Evolutionary conservation across 2,113 vertebrate species (phyloP).

Genomic region (Carassius auratus): DNA sequence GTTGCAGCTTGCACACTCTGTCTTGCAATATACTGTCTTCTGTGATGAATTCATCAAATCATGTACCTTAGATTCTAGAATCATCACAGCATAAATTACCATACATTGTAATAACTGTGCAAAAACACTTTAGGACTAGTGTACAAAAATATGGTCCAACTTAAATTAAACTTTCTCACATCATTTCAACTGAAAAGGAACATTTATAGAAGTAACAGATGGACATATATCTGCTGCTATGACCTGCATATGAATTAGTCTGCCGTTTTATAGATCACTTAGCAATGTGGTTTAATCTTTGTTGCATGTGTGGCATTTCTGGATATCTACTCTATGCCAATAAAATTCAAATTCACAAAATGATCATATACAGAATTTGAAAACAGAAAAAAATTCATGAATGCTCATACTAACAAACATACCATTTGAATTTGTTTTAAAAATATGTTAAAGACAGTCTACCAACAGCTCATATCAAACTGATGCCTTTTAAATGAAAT

Average conservation of each 20-base stretch:
- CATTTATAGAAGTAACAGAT: background rate
- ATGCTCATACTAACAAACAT: background rate
- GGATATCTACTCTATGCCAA: background rate
- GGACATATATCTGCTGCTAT: slow-evolving; percentile 7
- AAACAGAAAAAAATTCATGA: background rate
- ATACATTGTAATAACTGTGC: slow-evolving; percentile 41
- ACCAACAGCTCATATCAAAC: background rate
- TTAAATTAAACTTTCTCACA: slow-evolving; percentile 4
- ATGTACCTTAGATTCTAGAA: background rate
- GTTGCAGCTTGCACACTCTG: background rate
- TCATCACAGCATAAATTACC: slow-evolving; percentile 24
- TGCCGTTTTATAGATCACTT: slow-evolving; percentile 31
- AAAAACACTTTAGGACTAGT: slow-evolving; percentile 38
- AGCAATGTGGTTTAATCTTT: background rate
- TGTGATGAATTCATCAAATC: background rate
- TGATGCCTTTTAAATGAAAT: background rate
- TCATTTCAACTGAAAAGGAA: slow-evolving; percentile 19
- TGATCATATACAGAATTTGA: background rate
- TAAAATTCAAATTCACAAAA: background rate
- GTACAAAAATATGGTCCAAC: slow-evolving; percentile 34
- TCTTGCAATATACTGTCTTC: background rate
- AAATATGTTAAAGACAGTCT: background rate
- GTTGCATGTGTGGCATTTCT: background rate
- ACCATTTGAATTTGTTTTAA: background rate
- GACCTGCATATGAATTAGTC: background rate